Evolutionary conservation across 2,888 invertebrate species (phyloP), one percentile per base, ranked within the genome.

Genomic region (Spilosoma lubricipeda): DNA sequence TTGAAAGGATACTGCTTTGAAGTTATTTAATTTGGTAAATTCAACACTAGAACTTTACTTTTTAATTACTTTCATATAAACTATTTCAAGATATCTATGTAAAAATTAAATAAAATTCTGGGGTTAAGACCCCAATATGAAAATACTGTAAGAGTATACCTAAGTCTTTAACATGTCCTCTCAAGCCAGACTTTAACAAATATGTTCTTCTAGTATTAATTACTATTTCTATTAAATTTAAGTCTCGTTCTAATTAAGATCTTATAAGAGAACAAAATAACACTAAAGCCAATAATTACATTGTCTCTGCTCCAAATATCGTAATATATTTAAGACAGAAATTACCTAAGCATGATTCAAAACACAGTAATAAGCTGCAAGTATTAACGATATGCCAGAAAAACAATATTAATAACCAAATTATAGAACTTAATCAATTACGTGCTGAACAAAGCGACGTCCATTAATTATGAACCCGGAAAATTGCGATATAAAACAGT

Each of bases 401-500:
- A 83, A 82, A 79, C 75, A 79, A 77, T 77, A 76, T 81, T 82
- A 79, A 79, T 81, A 84, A 77, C 77, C 73, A 76, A 86, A 82
- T 84, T 85, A 86, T 78, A 75, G 71, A 85, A 82, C 79, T 85
- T 82, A 85, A 85, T 86, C 85, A 85, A 86, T 86, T 86, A 81
- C 67, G 72, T 72, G 72, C 77, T 56, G 74, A 80, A 83, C 78
- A 85, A 84, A 86, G 86, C 77, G 70, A 64, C 80, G 76, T 42
- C 78, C 86, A 85, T 86, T 83, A 80, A 87, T 86, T 82, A 82
- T 72, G 73, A 65, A 72, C 80, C 77, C 77, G 78, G 84, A 81
- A 85, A 86, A 85, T 86, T 87, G 84, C 82, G 78, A 88, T 82
- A 89, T 87, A 88, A 88, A 88, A 85, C 86, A 85, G 87, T 87